Percentiles rank a stretch among this genome's conserved stretches.
Evolutionary conservation across 1,140 invertebrate species (phyloP).

Genomic region (Stegodyphus dumicola): DNA sequence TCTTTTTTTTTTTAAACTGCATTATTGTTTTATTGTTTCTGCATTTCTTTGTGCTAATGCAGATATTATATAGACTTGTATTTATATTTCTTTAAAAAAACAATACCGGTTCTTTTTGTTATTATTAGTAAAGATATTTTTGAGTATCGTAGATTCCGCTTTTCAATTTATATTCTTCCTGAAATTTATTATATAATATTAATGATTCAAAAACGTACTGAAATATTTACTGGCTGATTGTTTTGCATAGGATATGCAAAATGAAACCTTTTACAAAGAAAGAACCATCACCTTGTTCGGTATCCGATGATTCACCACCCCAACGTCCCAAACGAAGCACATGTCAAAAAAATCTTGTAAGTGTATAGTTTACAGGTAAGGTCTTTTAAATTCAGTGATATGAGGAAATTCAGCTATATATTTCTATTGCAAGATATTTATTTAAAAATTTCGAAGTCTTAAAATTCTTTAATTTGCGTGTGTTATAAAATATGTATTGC

Average conservation of each 20-base stretch:
- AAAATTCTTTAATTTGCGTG: too few relatives aligned
- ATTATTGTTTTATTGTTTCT: too few relatives aligned
- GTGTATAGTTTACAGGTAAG: conserved; percentile 9
- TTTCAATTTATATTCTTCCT: background rate
- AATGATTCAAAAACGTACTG: background rate
- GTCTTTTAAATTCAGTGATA: too few relatives aligned
- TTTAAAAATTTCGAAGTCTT: too few relatives aligned
- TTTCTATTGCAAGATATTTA: background rate
- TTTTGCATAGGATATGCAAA: conserved; percentile 14
- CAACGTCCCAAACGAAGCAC: conserved; percentile 60
- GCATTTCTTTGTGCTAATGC: too few relatives aligned
- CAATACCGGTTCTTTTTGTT: background rate
- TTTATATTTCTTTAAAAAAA: background rate
- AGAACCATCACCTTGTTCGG: conserved; percentile 18
- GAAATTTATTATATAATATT: background rate
- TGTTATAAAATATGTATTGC: too few relatives aligned
- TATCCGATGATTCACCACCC: conserved; percentile 37
- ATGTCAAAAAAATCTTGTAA: conserved; percentile 54
- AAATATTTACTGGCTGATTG: background rate
- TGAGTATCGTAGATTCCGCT: background rate
- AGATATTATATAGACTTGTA: background rate
- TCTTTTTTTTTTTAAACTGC: too few relatives aligned
- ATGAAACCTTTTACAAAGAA: conserved; percentile 58
- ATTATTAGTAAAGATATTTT: background rate
- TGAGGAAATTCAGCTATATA: background rate